A percentile compares a stretch with the other conserved stretches of the same genome.
Conservation (phyloP, 2,888 invertebrate genomes). For the Homarus gammarus region DNA sequence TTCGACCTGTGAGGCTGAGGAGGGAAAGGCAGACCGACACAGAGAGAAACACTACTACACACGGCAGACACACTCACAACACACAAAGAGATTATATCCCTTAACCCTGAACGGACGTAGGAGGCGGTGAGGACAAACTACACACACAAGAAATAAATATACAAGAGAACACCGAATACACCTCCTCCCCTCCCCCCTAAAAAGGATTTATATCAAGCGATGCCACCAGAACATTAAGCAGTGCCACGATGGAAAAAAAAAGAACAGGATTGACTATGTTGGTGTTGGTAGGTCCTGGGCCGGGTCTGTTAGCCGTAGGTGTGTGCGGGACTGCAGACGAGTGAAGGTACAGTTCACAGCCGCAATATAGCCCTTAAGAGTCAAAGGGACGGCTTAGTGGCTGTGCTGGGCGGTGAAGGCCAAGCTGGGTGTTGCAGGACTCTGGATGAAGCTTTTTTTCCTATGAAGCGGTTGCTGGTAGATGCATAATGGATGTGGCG, state of each 20-base stretch:
- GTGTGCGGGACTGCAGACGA: too few relatives aligned
- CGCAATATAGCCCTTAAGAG: too few relatives aligned
- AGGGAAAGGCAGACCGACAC: background rate
- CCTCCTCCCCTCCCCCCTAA: too few relatives aligned
- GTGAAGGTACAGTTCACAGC: too few relatives aligned
- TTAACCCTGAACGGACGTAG: background rate
- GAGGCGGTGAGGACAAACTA: background rate
- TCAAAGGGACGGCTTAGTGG: background rate
- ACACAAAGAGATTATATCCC: too few relatives aligned
- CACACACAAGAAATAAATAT: background rate
- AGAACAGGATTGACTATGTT: too few relatives aligned
- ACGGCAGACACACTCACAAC: background rate
- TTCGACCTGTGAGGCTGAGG: background rate
- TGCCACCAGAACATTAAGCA: background rate
- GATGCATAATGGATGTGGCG: too few relatives aligned
- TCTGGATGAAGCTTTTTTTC: background rate
- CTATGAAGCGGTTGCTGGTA: background rate
- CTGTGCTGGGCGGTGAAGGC: background rate
- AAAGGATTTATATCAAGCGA: background rate
- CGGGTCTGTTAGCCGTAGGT: too few relatives aligned
- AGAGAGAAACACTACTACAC: background rate
- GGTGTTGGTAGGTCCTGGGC: too few relatives aligned
- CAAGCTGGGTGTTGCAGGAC: background rate
- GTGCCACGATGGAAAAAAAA: too few relatives aligned
- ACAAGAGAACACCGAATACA: too few relatives aligned